Conservation (phyloP, 2,113 vertebrate species). For the Ageneiosus marmoratus region DNA sequence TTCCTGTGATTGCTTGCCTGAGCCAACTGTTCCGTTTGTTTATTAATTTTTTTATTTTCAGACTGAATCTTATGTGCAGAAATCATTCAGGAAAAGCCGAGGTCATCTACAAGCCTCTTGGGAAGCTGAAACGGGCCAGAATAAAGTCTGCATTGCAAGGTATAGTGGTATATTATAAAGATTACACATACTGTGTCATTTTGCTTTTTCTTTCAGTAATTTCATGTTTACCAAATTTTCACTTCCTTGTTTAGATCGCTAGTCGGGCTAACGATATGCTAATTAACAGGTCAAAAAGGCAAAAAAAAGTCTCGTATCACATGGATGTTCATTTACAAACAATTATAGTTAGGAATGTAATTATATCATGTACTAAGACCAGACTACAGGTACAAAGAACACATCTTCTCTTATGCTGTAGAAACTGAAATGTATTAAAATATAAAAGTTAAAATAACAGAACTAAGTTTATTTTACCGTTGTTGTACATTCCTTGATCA, state of each 20-base stretch:
- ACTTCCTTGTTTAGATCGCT: neutral
- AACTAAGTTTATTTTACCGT: no score
- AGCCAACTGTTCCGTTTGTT: neutral
- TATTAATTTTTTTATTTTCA: slow-evolving; percentile 62
- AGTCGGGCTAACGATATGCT: no score
- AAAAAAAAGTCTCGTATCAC: no score
- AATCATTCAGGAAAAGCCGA: slow-evolving; percentile 62
- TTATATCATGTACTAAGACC: no score
- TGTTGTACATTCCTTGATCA: no score
- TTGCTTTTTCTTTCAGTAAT: neutral
- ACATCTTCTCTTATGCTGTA: no score
- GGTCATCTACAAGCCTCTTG: slow-evolving; percentile 85
- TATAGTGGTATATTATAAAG: slow-evolving; percentile 51
- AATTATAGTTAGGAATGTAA: no score
- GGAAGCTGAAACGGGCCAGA: slow-evolving; percentile 82
- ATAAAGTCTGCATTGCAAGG: slow-evolving; percentile 56
- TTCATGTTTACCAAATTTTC: neutral
- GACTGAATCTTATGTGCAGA: slow-evolving; percentile 85
- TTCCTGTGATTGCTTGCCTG: neutral
- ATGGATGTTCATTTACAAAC: no score
- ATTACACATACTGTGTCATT: neutral
- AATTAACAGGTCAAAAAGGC: no score
- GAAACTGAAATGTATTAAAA: no score
- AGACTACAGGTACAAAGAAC: no score
- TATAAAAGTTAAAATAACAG: no score